Base-by-base conservation (phyloP, 2,113 vertebrate species). In the Brachyhypopomus gauderio region DNA sequence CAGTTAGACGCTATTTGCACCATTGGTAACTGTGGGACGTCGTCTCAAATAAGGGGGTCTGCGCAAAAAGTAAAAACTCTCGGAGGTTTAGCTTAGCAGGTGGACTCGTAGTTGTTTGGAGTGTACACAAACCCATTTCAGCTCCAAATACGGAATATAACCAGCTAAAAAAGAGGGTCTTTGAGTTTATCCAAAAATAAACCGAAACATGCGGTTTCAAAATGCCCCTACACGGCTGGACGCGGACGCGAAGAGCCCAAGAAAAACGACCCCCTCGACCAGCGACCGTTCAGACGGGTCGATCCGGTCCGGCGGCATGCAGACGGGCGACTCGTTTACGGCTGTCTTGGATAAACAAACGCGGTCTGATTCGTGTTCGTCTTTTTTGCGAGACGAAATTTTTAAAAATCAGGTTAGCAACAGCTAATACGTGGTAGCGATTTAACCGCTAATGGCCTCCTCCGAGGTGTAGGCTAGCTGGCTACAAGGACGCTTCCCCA, bases 121-220 rank as follows among this genome's bases (percentile, higher is more conserved):
- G 22, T 58, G 84, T 58, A 38, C 77, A 76, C 69, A 79, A 71
- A 63, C 25, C 64, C 72, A 64, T 78, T 80, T 80, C 52, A 75
- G 73, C 69, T 55, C 27, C 7, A 2, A 78, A 63, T 72, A 27
- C 12, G 38, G 2, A 38, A 38, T 4, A 38, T n/a, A 55, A 30
- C 41, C 34, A 52, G 60, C 22, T n/a, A 73, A 23, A 83, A 62
- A 62, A 30, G 30, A 30, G 30, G 64, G 60, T n/a, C 17, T 56
- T 60, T 60, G 80, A 79, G 87, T 80, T 88, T 88, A 71, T 91
- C 90, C 90, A 86, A 91, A 91, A 92, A 91, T 85, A 91, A 91
- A 86, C 83, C 8, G 85, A 90, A 89, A 38, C 8, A 62, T 72
- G 7, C 8, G 11, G 22, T 62, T 4, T 20, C 17, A 20, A 69